phyloP scores from a whole-genome alignment of 2,888 invertebrate genomes.

The Papilio elwesi region DNA sequence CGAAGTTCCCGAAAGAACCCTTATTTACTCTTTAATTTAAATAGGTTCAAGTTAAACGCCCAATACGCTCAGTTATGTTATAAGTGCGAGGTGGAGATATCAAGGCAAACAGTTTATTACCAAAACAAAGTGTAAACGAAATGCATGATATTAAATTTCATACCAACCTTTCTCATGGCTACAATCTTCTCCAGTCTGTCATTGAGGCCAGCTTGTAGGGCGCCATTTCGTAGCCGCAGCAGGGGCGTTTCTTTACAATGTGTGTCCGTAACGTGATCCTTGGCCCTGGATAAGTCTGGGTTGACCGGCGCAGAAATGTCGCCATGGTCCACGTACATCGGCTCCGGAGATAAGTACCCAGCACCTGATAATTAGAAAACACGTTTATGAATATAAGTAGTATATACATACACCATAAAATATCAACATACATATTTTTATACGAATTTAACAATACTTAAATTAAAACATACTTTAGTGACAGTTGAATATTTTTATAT shows the following conservation, averaged over 20 bases:
- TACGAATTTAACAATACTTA: no score
- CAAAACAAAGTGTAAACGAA: no score
- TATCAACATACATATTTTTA: not conserved
- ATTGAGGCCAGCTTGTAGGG: slow-evolving; percentile 86
- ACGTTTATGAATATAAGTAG: not conserved
- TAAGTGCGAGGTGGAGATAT: no score
- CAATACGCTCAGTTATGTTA: no score
- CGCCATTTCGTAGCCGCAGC: slow-evolving; percentile 87
- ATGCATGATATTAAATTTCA: not conserved
- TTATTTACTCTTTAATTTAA: no score
- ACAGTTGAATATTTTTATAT: no score
- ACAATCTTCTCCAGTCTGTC: slow-evolving; percentile 83
- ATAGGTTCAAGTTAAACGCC: no score
- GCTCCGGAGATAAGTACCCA: slow-evolving; percentile 86
- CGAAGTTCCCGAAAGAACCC: no score
- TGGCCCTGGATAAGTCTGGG: slow-evolving; percentile 62
- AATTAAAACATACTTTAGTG: no score
- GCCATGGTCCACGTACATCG: slow-evolving; percentile 85
- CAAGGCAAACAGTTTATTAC: no score
- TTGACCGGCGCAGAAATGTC: slow-evolving; percentile 72
- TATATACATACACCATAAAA: not conserved
- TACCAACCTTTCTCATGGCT: slow-evolving; percentile 74
- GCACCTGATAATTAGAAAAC: slow-evolving; percentile 57
- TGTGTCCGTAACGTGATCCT: slow-evolving; percentile 54
- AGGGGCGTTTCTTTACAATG: slow-evolving; percentile 73